phyloP scores from a whole-genome alignment of 23 tunicate species.

The Styela clava region DNA sequence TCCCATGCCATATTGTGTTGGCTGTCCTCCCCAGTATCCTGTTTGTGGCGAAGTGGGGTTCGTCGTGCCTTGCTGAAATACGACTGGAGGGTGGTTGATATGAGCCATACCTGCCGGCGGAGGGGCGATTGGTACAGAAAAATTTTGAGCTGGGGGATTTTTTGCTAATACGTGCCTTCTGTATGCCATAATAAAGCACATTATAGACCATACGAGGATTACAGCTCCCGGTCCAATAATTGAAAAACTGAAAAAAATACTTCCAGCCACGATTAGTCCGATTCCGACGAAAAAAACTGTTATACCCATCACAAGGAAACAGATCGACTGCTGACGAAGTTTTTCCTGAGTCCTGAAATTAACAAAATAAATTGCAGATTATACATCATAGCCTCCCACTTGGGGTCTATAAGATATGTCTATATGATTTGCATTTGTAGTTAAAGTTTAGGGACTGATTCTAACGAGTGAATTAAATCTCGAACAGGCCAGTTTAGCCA shows the following conservation, averaged over 20 bases:
- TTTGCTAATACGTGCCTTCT: not conserved
- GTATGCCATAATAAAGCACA: not conserved
- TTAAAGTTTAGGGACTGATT: no score
- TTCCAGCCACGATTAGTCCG: not conserved
- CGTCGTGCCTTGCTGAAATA: not conserved
- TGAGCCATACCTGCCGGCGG: not conserved
- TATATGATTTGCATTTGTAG: no score
- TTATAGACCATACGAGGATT: not conserved
- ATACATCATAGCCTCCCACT: no score
- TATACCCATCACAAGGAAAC: not conserved
- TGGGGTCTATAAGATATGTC: no score
- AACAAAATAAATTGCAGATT: not conserved
- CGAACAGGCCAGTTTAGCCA: no score
- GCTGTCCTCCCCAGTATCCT: not conserved
- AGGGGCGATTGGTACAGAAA: not conserved
- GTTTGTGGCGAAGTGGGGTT: not conserved
- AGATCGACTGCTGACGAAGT: not conserved
- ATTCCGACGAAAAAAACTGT: not conserved
- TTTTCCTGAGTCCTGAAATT: not conserved
- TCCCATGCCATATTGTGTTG: not conserved
- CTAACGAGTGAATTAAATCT: no score
- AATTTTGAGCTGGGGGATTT: not conserved
- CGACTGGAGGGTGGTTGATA: not conserved
- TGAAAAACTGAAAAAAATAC: not conserved
- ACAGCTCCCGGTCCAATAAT: not conserved